Conservation (phyloP, 1,140 invertebrate genomes). For the Cotesia glomerata region DNA sequence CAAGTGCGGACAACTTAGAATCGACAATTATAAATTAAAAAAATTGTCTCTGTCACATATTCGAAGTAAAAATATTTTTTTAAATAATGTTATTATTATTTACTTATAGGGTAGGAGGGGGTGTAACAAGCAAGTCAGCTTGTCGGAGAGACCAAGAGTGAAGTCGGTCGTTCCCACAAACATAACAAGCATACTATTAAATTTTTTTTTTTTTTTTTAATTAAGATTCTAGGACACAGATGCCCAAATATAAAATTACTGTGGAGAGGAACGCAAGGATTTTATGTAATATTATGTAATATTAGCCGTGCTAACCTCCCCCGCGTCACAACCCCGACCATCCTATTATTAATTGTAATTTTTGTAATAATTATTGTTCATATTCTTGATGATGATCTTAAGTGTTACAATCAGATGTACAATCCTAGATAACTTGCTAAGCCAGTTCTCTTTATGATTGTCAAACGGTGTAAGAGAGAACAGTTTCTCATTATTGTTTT, state of each 20-base stretch:
- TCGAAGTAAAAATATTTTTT: background rate
- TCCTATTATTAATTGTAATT: background rate
- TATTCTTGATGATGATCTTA: background rate
- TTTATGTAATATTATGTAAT: conserved; percentile 21
- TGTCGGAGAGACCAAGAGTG: conserved; percentile 63
- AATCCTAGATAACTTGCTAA: too few relatives aligned
- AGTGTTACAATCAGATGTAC: conserved; percentile 2
- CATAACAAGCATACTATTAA: conserved; percentile 44
- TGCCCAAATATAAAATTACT: conserved; percentile 6
- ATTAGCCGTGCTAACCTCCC: conserved; percentile 47
- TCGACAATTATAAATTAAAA: background rate
- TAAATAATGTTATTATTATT: conserved; percentile 4
- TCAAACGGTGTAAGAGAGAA: too few relatives aligned
- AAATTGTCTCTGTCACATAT: background rate
- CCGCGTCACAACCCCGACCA: conserved; percentile 43
- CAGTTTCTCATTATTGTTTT: background rate
- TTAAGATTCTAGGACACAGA: background rate
- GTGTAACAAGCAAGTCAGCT: conserved; percentile 50
- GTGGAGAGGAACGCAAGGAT: conserved; percentile 44
- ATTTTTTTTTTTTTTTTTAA: conserved; percentile 2
- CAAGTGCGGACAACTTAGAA: conserved; percentile 14
- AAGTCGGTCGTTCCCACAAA: conserved; percentile 63
- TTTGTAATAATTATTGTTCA: conserved; percentile 35
- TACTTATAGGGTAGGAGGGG: conserved; percentile 22
- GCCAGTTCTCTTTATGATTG: background rate